phyloP scores from a whole-genome alignment of 2,113 vertebrate species.

The Cyprinodon tularosa region DNA sequence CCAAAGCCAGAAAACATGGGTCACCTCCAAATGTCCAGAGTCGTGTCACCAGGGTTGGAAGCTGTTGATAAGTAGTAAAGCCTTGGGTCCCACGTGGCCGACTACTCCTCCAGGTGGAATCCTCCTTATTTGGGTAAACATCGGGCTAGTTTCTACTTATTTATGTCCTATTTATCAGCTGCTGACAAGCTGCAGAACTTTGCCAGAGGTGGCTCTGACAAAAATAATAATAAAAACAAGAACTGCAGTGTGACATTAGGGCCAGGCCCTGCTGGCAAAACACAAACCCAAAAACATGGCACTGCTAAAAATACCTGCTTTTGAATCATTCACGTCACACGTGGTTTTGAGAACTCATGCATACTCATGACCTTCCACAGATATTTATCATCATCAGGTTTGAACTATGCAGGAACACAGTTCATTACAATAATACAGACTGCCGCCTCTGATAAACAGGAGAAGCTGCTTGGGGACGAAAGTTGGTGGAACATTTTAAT shows the following conservation, averaged over 20 bases:
- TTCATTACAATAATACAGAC: slow-evolving; percentile 2
- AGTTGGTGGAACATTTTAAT: slow-evolving; percentile 18
- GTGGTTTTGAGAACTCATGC: slow-evolving; percentile 52
- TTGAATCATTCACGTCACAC: slow-evolving; percentile 53
- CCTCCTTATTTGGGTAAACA: not conserved
- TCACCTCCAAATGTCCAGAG: too few species aligned
- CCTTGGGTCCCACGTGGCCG: not conserved
- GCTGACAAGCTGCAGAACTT: slow-evolving; percentile 21
- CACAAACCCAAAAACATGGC: slow-evolving; percentile 30
- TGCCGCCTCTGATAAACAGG: not conserved
- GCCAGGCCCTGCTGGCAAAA: not conserved
- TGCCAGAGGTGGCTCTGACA: slow-evolving; percentile 37
- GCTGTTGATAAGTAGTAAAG: not conserved
- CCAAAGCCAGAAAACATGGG: not conserved
- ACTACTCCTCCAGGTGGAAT: slow-evolving; percentile 2
- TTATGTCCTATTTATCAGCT: slow-evolving; percentile 33
- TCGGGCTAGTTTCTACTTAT: slow-evolving; percentile 15
- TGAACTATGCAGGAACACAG: slow-evolving; percentile 9
- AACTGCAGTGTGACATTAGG: slow-evolving; percentile 34
- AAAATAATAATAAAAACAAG: too few species aligned
- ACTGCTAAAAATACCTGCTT: slow-evolving; percentile 59
- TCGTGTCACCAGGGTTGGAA: not conserved
- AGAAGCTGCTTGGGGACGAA: slow-evolving; percentile 5
- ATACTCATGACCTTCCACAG: slow-evolving; percentile 51
- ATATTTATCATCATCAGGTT: slow-evolving; percentile 32